phyloP scores from a whole-genome alignment of 2,113 vertebrate genomes.

The Progne subis region DNA sequence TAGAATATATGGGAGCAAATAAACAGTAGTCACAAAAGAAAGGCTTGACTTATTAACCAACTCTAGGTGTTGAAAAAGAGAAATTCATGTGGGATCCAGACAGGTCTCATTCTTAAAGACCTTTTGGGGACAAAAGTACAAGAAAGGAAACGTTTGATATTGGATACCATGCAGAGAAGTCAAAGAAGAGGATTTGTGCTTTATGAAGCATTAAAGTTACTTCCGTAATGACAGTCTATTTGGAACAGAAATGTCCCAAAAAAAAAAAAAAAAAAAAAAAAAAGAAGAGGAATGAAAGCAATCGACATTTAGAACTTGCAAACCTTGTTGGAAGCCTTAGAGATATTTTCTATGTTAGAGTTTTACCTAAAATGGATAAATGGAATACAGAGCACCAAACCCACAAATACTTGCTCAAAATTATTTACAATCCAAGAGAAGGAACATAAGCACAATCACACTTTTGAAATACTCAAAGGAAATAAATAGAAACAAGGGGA shows the following conservation, averaged over 20 bases:
- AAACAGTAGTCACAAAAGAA: constrained; percentile 42
- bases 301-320: neutral
- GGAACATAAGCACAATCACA: neutral
- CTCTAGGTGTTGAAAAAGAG: constrained; percentile 1
- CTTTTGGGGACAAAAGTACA: constrained; percentile 32
- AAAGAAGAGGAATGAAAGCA: neutral
- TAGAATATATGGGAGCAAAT: constrained; percentile 45
- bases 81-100: constrained; percentile 38
- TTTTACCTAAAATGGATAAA: neutral
- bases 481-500: neutral
- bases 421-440: neutral
- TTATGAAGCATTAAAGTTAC: constrained; percentile 36
- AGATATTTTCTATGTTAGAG: neutral
- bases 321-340: neutral
- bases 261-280: neutral
- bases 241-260: neutral
- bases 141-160: constrained; percentile 39
- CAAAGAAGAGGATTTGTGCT: constrained; percentile 26
- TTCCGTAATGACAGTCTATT: constrained; percentile 28
- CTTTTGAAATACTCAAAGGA: neutral
- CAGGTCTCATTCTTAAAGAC: constrained; percentile 48
- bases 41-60: constrained; percentile 46
- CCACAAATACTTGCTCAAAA: neutral
- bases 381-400: neutral
- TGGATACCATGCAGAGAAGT: constrained; percentile 38